These are phyloP conservation scores for Crypturellus undulatus DNA, from an alignment of 2,113 vertebrate genomes.

Conservation along the genomic window DNA sequence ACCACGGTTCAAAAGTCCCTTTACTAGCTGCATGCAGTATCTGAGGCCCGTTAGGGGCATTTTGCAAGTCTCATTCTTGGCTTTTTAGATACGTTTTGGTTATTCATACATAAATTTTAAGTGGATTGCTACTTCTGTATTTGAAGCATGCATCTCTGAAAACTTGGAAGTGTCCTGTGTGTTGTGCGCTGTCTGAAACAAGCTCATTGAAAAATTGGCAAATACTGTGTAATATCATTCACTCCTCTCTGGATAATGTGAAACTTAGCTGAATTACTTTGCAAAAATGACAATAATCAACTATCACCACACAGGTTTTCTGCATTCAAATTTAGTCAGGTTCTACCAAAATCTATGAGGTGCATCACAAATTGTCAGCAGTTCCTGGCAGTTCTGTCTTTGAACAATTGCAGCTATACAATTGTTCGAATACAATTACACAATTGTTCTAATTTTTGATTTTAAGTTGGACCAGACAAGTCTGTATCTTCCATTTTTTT, in stretches of 20 bases:
- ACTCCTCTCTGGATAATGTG: not conserved
- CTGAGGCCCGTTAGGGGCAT: not conserved
- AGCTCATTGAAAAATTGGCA: not conserved
- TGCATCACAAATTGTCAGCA: not conserved
- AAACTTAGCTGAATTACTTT: constrained; percentile 34
- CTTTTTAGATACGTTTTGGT: not conserved
- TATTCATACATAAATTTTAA: not conserved
- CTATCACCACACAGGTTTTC: not conserved
- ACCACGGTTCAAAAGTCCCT: not conserved
- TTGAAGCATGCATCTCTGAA: not conserved
- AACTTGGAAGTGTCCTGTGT: not conserved
- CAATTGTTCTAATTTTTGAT: not conserved
- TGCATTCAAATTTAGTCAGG: constrained; percentile 18
- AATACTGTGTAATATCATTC: constrained; percentile 2
- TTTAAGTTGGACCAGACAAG: not conserved
- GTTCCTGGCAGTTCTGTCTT: not conserved
- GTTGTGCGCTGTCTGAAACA: not conserved
- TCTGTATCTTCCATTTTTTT: not conserved
- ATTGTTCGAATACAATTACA: not conserved
- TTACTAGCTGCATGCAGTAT: fast-evolving
- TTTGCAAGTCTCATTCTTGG: not conserved
- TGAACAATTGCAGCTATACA: not conserved
- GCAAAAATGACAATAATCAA: constrained; percentile 26
- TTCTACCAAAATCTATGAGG: not conserved
- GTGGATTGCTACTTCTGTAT: not conserved